Base-by-base conservation (phyloP, 2,113 vertebrate genomes). In the Xiphorhynchus elegans region DNA sequence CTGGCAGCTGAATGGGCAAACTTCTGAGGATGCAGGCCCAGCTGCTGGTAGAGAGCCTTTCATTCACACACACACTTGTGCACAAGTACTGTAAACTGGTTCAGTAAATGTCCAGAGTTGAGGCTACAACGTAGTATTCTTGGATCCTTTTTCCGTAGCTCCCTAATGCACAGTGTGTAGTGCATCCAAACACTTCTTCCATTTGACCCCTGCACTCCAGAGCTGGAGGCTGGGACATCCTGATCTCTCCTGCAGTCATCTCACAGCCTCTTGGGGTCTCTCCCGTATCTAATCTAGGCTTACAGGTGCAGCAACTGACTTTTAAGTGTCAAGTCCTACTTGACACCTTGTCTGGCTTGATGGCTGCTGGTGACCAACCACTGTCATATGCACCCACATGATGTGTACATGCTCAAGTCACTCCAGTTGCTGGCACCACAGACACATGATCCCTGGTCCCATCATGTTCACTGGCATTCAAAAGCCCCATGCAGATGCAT, bases 381-480 rank as follows among this genome's bases (percentile, higher is more conserved):
- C 28, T 21, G 47, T 20, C 40, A 35, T 7, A 3, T 13, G 0
- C 9, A 46, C 13, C 26, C 6, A 17, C 4, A 17, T 11, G 23
- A 23, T 21, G 10, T 16, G 4, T 5, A 24, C 0, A 0, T 62
- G 6, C 9, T 66, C 23, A 7, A 10, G 13, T 68, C 49, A 52
- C 16, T 79, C 29, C 17, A 47, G n/a, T 13, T 42, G 24, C 9
- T 64, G 40, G 6, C 19, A 24, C 3, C 3, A 42, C 15, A 72
- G 28, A 73, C 23, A 35, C 12, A 1, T 1, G 10, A 21, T 7
- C 8, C 7, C 19, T 15, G 8, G 11, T 53, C 17, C n/a, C 26
- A 29, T 4, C 2, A 3, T 9, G 14, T 42, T 42, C 1, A 0
- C 13, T 73, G 23, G 11, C 11, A 39, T 12, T 79, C 18, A 19